Base-by-base conservation (phyloP, 2,113 vertebrate genomes). In the Caretta caretta region DNA sequence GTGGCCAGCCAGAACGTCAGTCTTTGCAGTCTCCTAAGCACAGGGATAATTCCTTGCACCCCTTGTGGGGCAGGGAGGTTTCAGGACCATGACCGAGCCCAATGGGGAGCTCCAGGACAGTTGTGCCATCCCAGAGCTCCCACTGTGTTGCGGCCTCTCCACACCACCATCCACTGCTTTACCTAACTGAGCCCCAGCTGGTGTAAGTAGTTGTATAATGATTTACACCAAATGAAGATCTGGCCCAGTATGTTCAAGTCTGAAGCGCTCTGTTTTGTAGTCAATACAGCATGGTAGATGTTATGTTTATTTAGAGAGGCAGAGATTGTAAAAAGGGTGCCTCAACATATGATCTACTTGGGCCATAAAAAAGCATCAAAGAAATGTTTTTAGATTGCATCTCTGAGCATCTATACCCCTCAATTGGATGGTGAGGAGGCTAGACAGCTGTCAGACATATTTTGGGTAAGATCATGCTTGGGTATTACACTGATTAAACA, bases 401-500 rank as follows among this genome's bases (percentile, higher is more conserved):
- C 89, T 95, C 72, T 86, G 93, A 88, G 94, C 5, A 16, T 17
- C 35, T 38, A 20, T 38, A 69, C 17, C 14, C 90, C 90, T 84
- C 90, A 94, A 95, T 96, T 86, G 92, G 87, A 92, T 93, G 75
- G 89, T 85, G 89, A 94, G 89, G 96, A 83, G 53, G 19, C 20
- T 95, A 97, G 94, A 97, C 97, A 97, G 96, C 95, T 93, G 94
- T 97, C 93, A 94, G 89, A 92, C 94, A 94, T 83, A 96, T 95
- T n/a, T 1, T 86, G 90, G 94, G 90, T 72, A 83, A 89, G 95
- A 90, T 97, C 93, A 97, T 95, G 91, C 90, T 42, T 95, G 94
- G 94, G 96, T 97, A 96, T 81, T 96, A 97, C 94, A 97, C 93
- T 83, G 93, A 97, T 69, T 69, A 95, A 90, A 90, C 94, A 92